A percentile compares a stretch with the other conserved stretches of the same genome.
Conservation (phyloP, 2,888 invertebrate genomes). For the Notodonta dromedarius region DNA sequence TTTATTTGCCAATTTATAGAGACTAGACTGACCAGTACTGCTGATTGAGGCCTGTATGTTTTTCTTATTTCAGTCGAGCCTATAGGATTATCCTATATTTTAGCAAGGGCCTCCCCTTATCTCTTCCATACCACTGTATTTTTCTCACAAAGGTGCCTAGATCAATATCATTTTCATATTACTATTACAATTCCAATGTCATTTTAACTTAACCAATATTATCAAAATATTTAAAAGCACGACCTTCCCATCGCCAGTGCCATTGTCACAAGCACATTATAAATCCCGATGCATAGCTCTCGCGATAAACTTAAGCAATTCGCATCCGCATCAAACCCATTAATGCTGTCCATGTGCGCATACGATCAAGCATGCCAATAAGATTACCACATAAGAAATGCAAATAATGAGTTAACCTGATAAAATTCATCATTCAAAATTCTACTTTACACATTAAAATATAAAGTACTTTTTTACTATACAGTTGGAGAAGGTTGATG, state of each 20-base stretch:
- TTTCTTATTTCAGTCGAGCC: no score
- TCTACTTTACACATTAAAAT: neutral
- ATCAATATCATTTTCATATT: no score
- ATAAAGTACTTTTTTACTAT: neutral
- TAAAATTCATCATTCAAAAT: neutral
- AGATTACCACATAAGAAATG: neutral
- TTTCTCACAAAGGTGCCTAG: no score
- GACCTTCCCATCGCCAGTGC: conserved; percentile 4
- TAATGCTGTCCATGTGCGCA: conserved; percentile 33
- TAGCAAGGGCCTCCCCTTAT: no score
- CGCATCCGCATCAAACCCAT: conserved; percentile 31
- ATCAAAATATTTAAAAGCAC: neutral
- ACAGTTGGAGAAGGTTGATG: neutral
- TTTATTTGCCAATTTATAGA: no score
- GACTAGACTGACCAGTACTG: no score
- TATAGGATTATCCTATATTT: no score
- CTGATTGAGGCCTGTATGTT: no score
- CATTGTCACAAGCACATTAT: conserved; percentile 1
- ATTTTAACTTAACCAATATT: no score
- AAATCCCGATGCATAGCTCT: conserved; percentile 4
- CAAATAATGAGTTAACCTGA: neutral
- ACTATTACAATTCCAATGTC: no score
- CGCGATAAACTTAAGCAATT: conserved; percentile 12
- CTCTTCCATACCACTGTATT: no score
- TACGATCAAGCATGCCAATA: conserved; percentile 14